Conservation (phyloP, 2,888 invertebrate genomes). For the Dryobotodes eremita region DNA sequence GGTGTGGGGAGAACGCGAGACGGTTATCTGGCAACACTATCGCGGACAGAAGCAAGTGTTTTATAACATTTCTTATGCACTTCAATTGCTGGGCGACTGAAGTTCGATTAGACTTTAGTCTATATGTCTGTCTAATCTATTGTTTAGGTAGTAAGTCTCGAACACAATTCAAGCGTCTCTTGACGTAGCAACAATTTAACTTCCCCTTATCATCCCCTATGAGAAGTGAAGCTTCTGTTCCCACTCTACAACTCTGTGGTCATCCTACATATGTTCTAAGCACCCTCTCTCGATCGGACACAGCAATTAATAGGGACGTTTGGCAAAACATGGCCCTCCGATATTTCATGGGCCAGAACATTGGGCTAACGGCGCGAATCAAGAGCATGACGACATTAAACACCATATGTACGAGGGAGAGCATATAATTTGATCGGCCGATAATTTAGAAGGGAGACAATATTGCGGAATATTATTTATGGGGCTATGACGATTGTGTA, state of each 20-base stretch:
- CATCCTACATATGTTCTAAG: conserved; percentile 56
- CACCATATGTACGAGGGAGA: conserved; percentile 63
- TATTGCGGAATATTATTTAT: conserved; percentile 50
- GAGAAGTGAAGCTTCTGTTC: conserved; percentile 42
- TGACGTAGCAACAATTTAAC: neutral
- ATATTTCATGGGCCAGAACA: conserved; percentile 75
- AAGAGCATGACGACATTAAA: conserved; percentile 65
- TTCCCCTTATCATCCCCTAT: conserved; percentile 5
- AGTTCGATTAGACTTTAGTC: neutral
- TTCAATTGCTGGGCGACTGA: too few species aligned
- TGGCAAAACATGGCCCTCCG: conserved; percentile 71
- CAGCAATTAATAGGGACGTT: conserved; percentile 70
- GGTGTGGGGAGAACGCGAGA: too few species aligned
- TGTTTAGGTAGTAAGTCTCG: neutral
- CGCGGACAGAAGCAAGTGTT: neutral
- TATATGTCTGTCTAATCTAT: neutral
- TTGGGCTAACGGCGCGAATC: conserved; percentile 63
- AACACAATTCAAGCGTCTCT: neutral
- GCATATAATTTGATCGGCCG: conserved; percentile 64
- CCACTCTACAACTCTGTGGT: conserved; percentile 26
- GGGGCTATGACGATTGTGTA: conserved; percentile 18
- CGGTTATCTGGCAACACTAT: too few species aligned
- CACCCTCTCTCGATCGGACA: conserved; percentile 59
- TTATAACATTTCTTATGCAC: neutral
- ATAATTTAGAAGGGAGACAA: conserved; percentile 52